phyloP scores from a whole-genome alignment of 1,140 invertebrate species.

The Camponotus vicinus region DNA sequence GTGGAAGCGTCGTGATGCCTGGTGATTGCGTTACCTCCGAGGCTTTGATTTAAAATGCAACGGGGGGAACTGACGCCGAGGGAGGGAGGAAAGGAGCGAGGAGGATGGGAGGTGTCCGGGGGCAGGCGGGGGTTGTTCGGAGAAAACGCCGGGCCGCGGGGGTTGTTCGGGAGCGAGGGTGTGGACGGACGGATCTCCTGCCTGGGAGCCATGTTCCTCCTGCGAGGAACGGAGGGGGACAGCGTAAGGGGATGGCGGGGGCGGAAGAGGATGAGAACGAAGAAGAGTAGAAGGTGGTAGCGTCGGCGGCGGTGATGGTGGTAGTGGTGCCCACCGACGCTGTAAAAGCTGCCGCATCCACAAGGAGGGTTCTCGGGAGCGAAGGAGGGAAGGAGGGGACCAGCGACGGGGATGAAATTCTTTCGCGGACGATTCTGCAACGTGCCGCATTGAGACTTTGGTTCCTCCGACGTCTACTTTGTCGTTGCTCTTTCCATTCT shows the following conservation, averaged over 20 bases:
- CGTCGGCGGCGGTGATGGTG: slow-evolving; percentile 21
- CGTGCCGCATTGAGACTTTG: slow-evolving; percentile 69
- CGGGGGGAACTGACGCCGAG: slow-evolving; percentile 76
- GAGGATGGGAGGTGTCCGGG: slow-evolving; percentile 52
- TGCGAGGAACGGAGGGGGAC: slow-evolving; percentile 74
- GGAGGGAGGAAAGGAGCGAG: slow-evolving; percentile 33
- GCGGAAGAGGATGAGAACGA: slow-evolving; percentile 65
- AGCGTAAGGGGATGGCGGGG: slow-evolving; percentile 40
- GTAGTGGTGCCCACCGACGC: slow-evolving; percentile 49
- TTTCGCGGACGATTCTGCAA: slow-evolving; percentile 60
- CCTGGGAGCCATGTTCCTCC: slow-evolving; percentile 77
- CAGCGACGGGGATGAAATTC: slow-evolving; percentile 43
- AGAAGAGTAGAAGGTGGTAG: slow-evolving; percentile 65
- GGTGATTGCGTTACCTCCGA: slow-evolving; percentile 86
- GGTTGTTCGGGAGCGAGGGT: slow-evolving; percentile 69
- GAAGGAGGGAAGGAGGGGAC: not conserved
- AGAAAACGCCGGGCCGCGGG: slow-evolving; percentile 63
- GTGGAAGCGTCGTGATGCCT: slow-evolving; percentile 87
- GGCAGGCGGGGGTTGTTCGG: slow-evolving; percentile 61
- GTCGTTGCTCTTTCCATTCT: slow-evolving; percentile 64
- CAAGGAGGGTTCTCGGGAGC: not conserved
- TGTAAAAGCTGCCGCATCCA: slow-evolving; percentile 47
- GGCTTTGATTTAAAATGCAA: slow-evolving; percentile 87
- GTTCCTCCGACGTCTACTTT: slow-evolving; percentile 55
- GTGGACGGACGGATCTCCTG: slow-evolving; percentile 73